Evolutionary conservation across 2,888 invertebrate genomes (phyloP).

Genomic region (Acutogordius australiensis): DNA sequence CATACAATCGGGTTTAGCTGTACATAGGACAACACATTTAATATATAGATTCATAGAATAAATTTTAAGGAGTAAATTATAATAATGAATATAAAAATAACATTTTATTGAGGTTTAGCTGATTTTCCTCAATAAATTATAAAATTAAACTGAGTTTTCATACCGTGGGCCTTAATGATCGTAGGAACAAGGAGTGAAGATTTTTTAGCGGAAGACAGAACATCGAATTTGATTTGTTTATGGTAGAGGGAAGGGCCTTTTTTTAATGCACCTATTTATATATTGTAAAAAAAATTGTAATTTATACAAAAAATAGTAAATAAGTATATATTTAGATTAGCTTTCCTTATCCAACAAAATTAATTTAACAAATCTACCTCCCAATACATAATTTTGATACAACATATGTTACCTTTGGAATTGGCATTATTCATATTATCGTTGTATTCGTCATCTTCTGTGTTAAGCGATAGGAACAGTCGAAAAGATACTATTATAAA

Average conservation of each 20-base stretch:
- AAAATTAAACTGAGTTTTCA: neutral
- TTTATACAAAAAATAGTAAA: no score
- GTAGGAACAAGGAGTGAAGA: neutral
- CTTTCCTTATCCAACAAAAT: no score
- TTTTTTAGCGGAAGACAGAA: neutral
- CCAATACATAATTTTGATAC: no score
- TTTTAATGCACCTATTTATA: neutral
- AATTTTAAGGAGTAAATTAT: neutral
- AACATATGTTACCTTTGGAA: no score
- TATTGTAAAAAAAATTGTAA: no score
- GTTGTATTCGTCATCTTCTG: conserved; percentile 31
- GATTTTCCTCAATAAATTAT: neutral
- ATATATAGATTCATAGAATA: no score
- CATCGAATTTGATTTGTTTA: neutral
- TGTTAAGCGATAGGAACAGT: conserved; percentile 45
- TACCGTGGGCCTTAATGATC: no score
- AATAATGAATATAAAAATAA: neutral
- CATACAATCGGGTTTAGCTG: neutral
- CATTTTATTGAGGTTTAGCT: neutral
- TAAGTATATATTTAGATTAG: neutral
- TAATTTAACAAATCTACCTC: no score
- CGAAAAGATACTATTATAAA: conserved; percentile 38
- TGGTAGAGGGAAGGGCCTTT: conserved; percentile 6
- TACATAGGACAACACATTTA: no score
- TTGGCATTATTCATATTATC: conserved; percentile 4